Evolutionary conservation across 2,797 vertebrate genomes (phyloP), one percentile per base, ranked within the genome.

Genomic region (Pseudochirops corinnae): DNA sequence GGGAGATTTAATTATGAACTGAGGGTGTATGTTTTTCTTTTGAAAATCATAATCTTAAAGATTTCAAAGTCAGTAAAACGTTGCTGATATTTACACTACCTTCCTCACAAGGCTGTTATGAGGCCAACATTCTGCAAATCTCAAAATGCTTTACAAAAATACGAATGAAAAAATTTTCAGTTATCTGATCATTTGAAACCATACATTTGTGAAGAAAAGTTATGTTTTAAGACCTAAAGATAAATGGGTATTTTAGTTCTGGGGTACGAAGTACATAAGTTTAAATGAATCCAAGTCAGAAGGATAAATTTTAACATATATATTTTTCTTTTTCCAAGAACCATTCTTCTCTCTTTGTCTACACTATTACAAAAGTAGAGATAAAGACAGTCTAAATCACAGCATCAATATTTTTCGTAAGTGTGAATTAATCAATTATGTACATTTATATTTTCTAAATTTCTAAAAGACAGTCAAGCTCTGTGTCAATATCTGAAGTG

Each of bases 1-100:
- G 4, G 93, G 55, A 26, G n/a, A 28, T 74, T 94, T 93, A 94
- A 94, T 90, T 96, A 94, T 93, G 93, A 94, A 57, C 62, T 95
- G 91, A 39, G 90, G 92, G 58, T 74, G 46, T 14, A 39, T 74
- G 31, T 74, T n/a, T n/a, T 74, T 74, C 62, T 74, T 74, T 74
- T 39, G 62, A 74, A 74, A 74, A n/a, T n/a, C 16, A 74, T n/a
- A 18, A 39, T 67, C 62, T n/a, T 67, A 67, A n/a, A 67, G n/a
- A n/a, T 39, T 74, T n/a, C 62, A 6, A 74, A 74, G n/a, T 46
- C 62, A 67, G 33, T 82, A 82, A 39, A 82, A 82, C 46, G n/a
- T 39, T 82, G 18, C n/a, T 74, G 6, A 67, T 67, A 67, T 67
- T n/a, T 67, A 67, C 5, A 67, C 62, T 67, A n/a, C 13, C 62